Evolutionary conservation across 2,888 invertebrate species (phyloP).

Genomic region (Nephrotoma flavescens): DNA sequence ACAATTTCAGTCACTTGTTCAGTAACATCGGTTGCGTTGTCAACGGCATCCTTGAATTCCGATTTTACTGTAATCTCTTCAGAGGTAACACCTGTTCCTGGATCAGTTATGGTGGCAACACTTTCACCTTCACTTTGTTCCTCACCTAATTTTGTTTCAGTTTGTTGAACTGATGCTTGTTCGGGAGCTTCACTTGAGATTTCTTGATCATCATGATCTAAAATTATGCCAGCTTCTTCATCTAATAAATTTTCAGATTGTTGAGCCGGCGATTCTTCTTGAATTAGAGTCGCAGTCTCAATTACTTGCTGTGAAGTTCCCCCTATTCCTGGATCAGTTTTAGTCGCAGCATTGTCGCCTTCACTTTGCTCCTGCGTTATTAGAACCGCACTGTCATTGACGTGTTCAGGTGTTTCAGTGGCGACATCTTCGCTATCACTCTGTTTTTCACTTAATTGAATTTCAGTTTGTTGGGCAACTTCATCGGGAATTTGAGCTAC

Average conservation of each 20-base stretch:
- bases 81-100: neutral
- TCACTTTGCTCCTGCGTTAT: too few species aligned
- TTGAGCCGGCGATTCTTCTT: neutral
- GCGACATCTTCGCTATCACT: too few species aligned
- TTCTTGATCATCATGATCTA: neutral
- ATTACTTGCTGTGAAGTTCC: neutral
- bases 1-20: too few species aligned
- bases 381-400: too few species aligned
- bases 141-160: neutral
- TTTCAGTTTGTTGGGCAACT: too few species aligned
- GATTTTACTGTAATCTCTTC: neutral
- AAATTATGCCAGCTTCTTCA: neutral
- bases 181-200: neutral
- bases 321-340: too few species aligned
- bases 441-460: too few species aligned
- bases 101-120: neutral
- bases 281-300: neutral
- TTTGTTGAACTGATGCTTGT: neutral
- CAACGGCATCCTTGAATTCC: neutral
- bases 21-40: neutral
- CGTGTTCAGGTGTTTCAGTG: too few species aligned
- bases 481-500: too few species aligned
- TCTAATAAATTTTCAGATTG: neutral
- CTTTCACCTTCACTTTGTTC: neutral
- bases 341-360: too few species aligned